Conservation (phyloP, 2,888 invertebrate genomes). For the Oxytorus armatus region DNA sequence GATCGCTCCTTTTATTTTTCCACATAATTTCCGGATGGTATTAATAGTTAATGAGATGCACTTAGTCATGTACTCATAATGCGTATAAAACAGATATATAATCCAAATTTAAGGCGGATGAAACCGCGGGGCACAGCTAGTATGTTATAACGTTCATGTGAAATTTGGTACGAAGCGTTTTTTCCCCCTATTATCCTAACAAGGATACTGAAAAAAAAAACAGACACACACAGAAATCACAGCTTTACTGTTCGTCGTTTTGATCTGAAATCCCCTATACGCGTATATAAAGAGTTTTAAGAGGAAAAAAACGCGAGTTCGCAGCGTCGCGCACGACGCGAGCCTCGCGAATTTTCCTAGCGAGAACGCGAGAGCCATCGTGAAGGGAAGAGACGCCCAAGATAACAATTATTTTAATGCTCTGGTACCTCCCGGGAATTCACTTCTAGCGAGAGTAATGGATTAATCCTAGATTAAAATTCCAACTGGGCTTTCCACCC, state of each 20-base stretch:
- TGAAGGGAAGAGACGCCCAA: slow-evolving; percentile 38
- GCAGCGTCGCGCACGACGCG: neutral
- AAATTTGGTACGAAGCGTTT: too few species aligned
- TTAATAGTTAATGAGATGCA: too few species aligned
- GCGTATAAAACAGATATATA: too few species aligned
- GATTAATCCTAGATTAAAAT: slow-evolving; percentile 68
- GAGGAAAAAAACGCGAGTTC: neutral
- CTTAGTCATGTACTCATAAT: too few species aligned
- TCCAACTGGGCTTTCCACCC: slow-evolving; percentile 65
- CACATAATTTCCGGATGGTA: too few species aligned
- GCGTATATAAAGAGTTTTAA: neutral
- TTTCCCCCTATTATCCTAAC: neutral
- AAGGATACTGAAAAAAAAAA: neutral
- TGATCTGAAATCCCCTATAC: neutral
- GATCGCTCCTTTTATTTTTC: too few species aligned
- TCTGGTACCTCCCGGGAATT: slow-evolving; percentile 67
- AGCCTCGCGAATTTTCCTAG: slow-evolving; percentile 5
- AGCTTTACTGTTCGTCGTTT: neutral
- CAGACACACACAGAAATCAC: neutral
- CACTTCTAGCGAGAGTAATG: slow-evolving; percentile 68
- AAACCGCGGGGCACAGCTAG: too few species aligned
- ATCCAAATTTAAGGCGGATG: too few species aligned
- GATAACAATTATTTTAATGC: slow-evolving; percentile 70
- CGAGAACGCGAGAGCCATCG: neutral
- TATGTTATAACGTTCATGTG: too few species aligned